phyloP scores from a whole-genome alignment of 2,797 vertebrate species.

The Micrastur ruficollis region DNA sequence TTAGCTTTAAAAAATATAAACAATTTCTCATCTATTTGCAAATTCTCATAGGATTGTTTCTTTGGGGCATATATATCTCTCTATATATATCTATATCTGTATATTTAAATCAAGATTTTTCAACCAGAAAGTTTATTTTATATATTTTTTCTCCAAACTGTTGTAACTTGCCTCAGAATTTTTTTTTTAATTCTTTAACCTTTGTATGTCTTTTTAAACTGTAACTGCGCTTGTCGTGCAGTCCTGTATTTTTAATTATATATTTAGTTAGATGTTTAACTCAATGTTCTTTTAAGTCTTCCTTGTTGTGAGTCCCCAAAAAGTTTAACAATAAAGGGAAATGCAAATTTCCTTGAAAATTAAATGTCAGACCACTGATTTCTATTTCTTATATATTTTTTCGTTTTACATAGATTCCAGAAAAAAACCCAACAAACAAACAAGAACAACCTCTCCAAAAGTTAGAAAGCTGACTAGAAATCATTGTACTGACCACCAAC shows the following conservation, averaged over 20 bases:
- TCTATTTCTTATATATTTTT: neutral
- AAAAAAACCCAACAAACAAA: neutral
- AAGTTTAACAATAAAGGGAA: neutral
- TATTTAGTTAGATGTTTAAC: neutral
- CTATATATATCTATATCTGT: too few species aligned
- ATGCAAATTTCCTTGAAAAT: neutral
- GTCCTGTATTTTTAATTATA: neutral
- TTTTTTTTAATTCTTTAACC: neutral
- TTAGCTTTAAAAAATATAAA: neutral
- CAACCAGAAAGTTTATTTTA: neutral
- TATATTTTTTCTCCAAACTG: neutral
- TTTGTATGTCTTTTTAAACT: neutral
- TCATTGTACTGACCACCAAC: neutral
- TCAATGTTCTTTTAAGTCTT: neutral
- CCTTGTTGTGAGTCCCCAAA: neutral
- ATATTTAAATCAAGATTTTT: neutral
- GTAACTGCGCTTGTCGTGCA: neutral
- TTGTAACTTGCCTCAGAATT: neutral
- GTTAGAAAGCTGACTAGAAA: neutral
- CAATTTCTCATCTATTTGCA: neutral
- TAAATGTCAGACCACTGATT: neutral
- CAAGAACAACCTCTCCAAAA: neutral
- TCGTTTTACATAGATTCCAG: neutral
- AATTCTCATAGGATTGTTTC: neutral
- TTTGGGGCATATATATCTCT: neutral